Evolutionary conservation across 1,140 invertebrate species (phyloP).

Genomic region (Ceratoteleas bidentatus): DNA sequence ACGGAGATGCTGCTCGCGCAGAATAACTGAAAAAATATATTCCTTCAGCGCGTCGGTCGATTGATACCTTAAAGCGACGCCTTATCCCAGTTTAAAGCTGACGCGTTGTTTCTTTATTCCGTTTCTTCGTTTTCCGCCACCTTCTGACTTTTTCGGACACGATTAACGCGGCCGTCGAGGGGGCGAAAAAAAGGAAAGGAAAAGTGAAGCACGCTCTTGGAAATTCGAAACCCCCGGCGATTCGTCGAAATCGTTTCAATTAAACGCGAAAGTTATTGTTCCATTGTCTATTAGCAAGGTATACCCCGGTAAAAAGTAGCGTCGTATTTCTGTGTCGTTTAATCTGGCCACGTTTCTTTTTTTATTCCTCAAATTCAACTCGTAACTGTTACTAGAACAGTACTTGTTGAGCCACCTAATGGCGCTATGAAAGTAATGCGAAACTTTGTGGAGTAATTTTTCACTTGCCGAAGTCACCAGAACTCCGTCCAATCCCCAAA

Average conservation of each 20-base stretch:
- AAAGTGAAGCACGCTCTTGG: too few relatives aligned
- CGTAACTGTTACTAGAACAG: constrained; percentile 62
- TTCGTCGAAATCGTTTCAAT: constrained; percentile 14
- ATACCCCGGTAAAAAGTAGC: constrained; percentile 35
- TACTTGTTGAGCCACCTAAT: constrained; percentile 65
- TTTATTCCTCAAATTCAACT: constrained; percentile 57
- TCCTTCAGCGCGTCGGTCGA: not conserved
- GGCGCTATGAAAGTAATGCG: constrained; percentile 63
- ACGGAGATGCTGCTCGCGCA: not conserved
- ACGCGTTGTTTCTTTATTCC: too few relatives aligned
- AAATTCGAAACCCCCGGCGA: too few relatives aligned
- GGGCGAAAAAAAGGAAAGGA: not conserved
- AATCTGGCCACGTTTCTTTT: constrained; percentile 45
- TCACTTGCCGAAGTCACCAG: constrained; percentile 59
- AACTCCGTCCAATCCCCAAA: constrained; percentile 58
- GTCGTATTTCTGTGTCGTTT: constrained; percentile 49
- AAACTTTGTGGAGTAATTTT: constrained; percentile 61
- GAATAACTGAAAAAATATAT: not conserved
- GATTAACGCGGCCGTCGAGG: too few relatives aligned
- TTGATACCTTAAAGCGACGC: not conserved
- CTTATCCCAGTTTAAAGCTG: too few relatives aligned
- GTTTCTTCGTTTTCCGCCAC: too few relatives aligned
- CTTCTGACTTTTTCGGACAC: too few relatives aligned
- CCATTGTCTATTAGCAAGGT: constrained; percentile 13
- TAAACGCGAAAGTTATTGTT: constrained; percentile 23